Evolutionary conservation across 2,888 invertebrate species (phyloP), one percentile per base, ranked within the genome.

Genomic region (Sinelater perroti): DNA sequence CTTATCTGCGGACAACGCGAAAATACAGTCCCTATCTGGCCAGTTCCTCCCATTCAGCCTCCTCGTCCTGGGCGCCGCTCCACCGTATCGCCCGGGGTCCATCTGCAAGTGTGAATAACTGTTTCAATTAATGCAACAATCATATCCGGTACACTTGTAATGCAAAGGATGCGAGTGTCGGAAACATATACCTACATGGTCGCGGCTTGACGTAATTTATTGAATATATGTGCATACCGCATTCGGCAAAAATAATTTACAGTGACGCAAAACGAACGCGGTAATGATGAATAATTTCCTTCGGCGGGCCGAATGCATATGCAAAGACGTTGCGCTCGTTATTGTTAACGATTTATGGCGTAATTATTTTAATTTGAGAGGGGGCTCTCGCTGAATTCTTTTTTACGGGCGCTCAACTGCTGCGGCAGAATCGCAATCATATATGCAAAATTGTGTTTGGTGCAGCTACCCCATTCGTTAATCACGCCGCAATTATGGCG

Each of bases 21-120:
- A 66, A 66, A 66, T 65, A 66, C 65, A 65, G 65, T 66, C 63
- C 64, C 57, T 62, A 58, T 57, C 49, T 51, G 31, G 42, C 51
- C 57, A 55, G 52, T 20, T 53, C 50, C 54, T 61, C 49, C 33
- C 55, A 55, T 65, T 51, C 56, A 40, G 40, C 33, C 36, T 36
- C 56, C 38, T 18, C 60, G 57, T 56, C 55, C 49, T 62, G 53
- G 58, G 58, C 59, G 40, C 21, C 38, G 30, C 51, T 36, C 47
- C 47, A 49, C 13, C 8, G 35, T 49, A 13, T 7, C 28, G 30
- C 21, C 5, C 42, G 14, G 24, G 26, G 28, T 40, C 17, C 20
- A 51, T 51, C 51, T 30, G 42, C 40, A 13, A 51, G 31, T 51
- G 42, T 20, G 42, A 42, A 31, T 53, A 53, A 53, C 44, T 53